These are phyloP conservation scores for Enteromius radiatus DNA, from an alignment of 2,797 vertebrate species.

Conservation along the genomic window DNA sequence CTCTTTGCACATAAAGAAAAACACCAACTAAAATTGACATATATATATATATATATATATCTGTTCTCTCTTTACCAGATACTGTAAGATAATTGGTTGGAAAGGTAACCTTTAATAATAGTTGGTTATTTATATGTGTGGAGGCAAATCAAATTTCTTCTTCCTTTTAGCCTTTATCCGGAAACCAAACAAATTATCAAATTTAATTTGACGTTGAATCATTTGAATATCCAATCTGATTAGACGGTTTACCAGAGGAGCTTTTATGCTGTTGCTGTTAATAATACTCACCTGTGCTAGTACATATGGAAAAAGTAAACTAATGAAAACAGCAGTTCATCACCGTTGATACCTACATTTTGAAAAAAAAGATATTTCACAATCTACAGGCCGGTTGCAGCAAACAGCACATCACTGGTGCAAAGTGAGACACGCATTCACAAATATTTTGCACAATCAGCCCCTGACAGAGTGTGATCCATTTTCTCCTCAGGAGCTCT, in stretches of 20 bases:
- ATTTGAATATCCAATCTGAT: not conserved
- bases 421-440: not conserved
- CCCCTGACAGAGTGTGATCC: not conserved
- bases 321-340: not conserved
- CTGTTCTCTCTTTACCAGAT: not conserved
- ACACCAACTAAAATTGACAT: not conserved
- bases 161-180: not conserved
- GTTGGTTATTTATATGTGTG: not conserved
- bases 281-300: not conserved
- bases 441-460: slow-evolving; percentile 21
- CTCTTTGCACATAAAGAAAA: slow-evolving; percentile 1
- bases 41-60: not conserved
- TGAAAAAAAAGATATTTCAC: not conserved
- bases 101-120: slow-evolving; percentile 15
- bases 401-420: slow-evolving; percentile 4
- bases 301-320: not conserved
- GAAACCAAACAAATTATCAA: not conserved
- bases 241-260: not conserved
- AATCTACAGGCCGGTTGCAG: not conserved
- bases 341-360: not conserved
- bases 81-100: not conserved
- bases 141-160: slow-evolving; percentile 7
- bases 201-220: not conserved
- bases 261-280: not conserved
- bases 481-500: slow-evolving; percentile 12